Percentiles rank a stretch among this genome's conserved stretches.
phyloP scores from a whole-genome alignment of 2,113 vertebrate species.

The Varanus komodoensis region DNA sequence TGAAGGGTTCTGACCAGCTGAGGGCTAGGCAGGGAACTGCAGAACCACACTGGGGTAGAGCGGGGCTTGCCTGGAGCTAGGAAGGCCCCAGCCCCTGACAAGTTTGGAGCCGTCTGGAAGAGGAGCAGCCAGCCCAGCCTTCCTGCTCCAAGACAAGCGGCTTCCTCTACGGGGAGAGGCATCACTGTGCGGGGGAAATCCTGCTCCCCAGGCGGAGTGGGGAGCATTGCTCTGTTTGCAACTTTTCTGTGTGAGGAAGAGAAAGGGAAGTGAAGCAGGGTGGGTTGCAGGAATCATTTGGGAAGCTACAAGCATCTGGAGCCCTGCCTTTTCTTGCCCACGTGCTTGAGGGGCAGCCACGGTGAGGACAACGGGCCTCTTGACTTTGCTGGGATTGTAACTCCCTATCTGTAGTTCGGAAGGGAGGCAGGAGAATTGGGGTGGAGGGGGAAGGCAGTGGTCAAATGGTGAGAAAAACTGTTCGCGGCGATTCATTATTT shows the following conservation, averaged over 20 bases:
- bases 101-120: neutral
- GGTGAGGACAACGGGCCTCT: constrained; percentile 42
- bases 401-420: constrained; percentile 18
- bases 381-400: constrained; percentile 10
- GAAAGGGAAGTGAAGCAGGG: neutral
- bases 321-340: constrained; percentile 35
- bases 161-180: constrained; percentile 12
- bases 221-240: constrained; percentile 5
- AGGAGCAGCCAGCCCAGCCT: neutral
- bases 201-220: fast-evolving
- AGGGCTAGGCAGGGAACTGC: neutral
- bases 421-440: constrained; percentile 2
- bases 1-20: neutral
- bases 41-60: constrained; percentile 18
- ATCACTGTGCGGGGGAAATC: constrained; percentile 40
- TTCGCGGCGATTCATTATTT: neutral
- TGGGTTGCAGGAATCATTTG: constrained; percentile 42
- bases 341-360: constrained; percentile 37
- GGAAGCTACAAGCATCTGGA: constrained; percentile 46
- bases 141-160: neutral
- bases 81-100: constrained; percentile 42
- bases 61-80: constrained; percentile 11
- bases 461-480: constrained; percentile 27
- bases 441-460: neutral
- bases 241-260: constrained; percentile 10